Evolutionary conservation across 2,113 vertebrate genomes (phyloP), one percentile per base, ranked within the genome.

Genomic region (Marcusenius ussheri): DNA sequence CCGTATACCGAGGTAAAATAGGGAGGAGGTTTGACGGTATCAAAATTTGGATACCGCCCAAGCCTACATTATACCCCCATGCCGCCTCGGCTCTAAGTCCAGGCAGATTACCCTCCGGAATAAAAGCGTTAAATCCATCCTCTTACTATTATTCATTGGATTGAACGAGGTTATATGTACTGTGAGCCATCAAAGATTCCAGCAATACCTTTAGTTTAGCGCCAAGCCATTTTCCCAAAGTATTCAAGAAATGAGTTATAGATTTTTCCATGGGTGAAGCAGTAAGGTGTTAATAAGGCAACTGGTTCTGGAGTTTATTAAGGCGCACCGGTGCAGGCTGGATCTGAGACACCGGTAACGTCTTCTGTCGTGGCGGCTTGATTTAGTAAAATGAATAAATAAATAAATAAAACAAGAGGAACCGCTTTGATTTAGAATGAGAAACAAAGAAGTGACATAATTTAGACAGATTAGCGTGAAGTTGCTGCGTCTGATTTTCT

Each of bases 51-150:
- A n/a, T n/a, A n/a, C n/a, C n/a, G n/a, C n/a, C n/a, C n/a, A n/a
- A n/a, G n/a, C n/a, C n/a, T n/a, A n/a, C 91, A 92, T 93, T 83
- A 92, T 92, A 93, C 92, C 91, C 92, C 91, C 91, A 91, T 93
- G 35, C 66, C 89, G 91, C 91, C n/a, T n/a, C 90, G 4, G n/a
- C 83, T 35, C 91, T 92, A 83, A 58, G 1, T 84, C 35, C 93
- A 90, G 88, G 66, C 91, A 46, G 49, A 88, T 91, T 83, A 49
- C 91, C 92, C 93, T 89, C 50, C 19, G 92, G 92, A 92, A 94
- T 92, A 92, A 91, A 94, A 93, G 94, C 93, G 91, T 92, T 92
- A 93, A 95, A 93, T 90, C 92, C 91, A 92, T 94, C 93, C 31
- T 93, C 91, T 91, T 93, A 90, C 87, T 89, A 70, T 87, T 2